A percentile compares a stretch with the other conserved stretches of the same genome.
These are phyloP conservation scores for Thalassarche chlororhynchos DNA, from an alignment of 2,113 vertebrate genomes.

Conservation along the genomic window DNA sequence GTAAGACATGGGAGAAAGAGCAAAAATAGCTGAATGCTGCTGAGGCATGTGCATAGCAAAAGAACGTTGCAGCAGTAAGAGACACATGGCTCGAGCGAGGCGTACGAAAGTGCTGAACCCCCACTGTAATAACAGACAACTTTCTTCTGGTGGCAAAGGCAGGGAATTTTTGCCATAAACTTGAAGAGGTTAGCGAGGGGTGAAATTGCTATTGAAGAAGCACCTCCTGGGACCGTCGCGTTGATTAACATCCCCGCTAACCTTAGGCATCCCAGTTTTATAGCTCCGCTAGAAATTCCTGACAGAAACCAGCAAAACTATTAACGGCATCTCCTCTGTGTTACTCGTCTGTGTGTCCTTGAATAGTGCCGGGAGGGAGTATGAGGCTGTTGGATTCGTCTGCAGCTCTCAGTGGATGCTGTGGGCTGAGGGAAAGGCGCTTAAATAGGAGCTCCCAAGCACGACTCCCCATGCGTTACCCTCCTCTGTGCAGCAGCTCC, in stretches of 20 bases:
- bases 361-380: background rate
- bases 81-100: fast-evolving
- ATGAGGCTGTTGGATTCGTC: background rate
- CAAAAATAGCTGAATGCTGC: background rate
- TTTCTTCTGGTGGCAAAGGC: background rate
- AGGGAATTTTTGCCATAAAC: background rate
- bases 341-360: background rate
- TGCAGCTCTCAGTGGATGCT: background rate
- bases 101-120: fast-evolving
- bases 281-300: background rate
- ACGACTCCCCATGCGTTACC: background rate
- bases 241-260: background rate
- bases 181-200: background rate
- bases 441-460: background rate
- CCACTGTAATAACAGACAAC: background rate
- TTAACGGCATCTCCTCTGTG: background rate
- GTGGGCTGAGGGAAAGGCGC: background rate
- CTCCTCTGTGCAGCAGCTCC: background rate
- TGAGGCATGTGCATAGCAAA: background rate
- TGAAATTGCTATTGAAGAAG: background rate
- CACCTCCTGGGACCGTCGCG: background rate
- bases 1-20: background rate
- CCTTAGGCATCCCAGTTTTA: background rate
- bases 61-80: background rate
- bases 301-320: background rate